A percentile compares a stretch with the other conserved stretches of the same genome.
Conservation (phyloP, 2,888 invertebrate genomes). For the Drymonia ruficornis region DNA sequence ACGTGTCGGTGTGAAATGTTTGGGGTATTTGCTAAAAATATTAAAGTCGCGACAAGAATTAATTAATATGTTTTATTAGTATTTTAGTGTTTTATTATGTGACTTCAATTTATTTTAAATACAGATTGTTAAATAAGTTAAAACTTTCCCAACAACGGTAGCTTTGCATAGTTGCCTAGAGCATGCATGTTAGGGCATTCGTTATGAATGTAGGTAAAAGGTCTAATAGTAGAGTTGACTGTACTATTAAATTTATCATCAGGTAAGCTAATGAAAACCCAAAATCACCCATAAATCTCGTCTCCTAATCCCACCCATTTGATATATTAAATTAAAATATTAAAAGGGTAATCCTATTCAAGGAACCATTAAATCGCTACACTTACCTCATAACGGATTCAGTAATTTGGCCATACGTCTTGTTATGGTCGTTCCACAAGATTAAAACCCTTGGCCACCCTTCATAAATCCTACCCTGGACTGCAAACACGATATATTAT, state of each 20-base stretch:
- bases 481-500: conserved; percentile 75
- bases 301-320: conserved; percentile 48
- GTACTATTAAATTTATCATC: not conserved
- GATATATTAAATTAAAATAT: conserved; percentile 69
- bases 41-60: too few species aligned
- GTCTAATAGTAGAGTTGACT: too few species aligned
- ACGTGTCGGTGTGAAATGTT: too few species aligned
- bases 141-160: too few species aligned
- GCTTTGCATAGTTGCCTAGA: too few species aligned
- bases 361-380: conserved; percentile 74
- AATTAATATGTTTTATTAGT: too few species aligned
- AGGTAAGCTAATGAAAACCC: not conserved
- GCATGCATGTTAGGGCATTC: too few species aligned
- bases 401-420: conserved; percentile 82
- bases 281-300: conserved; percentile 48
- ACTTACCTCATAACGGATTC: conserved; percentile 74
- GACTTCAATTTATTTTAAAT: too few species aligned
- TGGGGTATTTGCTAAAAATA: not conserved
- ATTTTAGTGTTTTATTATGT: too few species aligned
- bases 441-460: conserved; percentile 80
- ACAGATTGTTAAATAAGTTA: too few species aligned
- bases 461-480: conserved; percentile 77
- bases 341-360: conserved; percentile 68
- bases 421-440: conserved; percentile 80
- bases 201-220: too few species aligned